These are phyloP conservation scores for Furcula furcula DNA, from an alignment of 2,888 invertebrate genomes.

Conservation along the genomic window DNA sequence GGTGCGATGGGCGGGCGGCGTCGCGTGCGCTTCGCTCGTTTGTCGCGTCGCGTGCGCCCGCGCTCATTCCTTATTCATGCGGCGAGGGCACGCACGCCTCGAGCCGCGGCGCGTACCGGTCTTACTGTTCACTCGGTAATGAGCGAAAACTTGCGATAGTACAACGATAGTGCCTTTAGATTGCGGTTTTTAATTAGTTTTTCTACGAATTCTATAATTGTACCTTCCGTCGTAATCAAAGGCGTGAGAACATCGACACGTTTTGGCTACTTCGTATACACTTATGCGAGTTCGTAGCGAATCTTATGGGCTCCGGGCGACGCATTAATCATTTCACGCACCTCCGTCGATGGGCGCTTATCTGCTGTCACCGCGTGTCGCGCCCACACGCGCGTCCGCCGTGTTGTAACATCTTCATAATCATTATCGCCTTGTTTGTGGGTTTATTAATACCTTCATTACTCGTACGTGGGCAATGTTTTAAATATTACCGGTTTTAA, in stretches of 20 bases:
- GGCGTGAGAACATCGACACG: no score
- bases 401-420: constrained; percentile 19
- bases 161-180: constrained; percentile 28
- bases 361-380: constrained; percentile 24
- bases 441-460: neutral
- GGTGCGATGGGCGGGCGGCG: constrained; percentile 55
- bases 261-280: no score
- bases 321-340: constrained; percentile 35
- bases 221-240: no score
- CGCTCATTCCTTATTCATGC: constrained; percentile 80
- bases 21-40: constrained; percentile 70
- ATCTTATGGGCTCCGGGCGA: constrained; percentile 16
- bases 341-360: constrained; percentile 28
- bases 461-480: neutral
- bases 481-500: no score
- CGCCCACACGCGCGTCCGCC: constrained; percentile 5
- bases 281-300: no score
- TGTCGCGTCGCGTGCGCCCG: constrained; percentile 75
- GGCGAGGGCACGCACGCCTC: constrained; percentile 57
- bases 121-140: constrained; percentile 13
- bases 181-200: constrained; percentile 16
- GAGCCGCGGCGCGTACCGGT: constrained; percentile 3
- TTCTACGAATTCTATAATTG: no score
- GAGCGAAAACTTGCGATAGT: constrained; percentile 32
- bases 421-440: constrained; percentile 9